Base-by-base conservation (phyloP, 2,113 vertebrate genomes). In the Indicator maculatus region DNA sequence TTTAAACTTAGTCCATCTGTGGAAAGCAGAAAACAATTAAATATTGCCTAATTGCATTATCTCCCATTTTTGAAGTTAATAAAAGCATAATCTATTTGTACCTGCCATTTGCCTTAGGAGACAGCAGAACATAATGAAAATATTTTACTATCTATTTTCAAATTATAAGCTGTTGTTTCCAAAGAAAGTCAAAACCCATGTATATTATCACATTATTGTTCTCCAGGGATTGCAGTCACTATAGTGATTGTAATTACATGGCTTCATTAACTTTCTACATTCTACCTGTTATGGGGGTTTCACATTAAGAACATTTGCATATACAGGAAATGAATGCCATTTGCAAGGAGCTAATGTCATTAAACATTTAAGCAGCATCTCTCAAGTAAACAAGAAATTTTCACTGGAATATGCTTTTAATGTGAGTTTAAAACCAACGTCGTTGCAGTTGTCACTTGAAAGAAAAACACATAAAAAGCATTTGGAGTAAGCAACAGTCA, bases 241-340 rank as follows among this genome's bases (percentile, higher is more conserved):
- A 98, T 98, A 98, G 98, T 97, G 98, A 98, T 98, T 96, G 97
- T 98, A 99, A 99, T 99, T 99, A 98, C 98, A 98, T 98, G 98
- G 98, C 98, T 98, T 99, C 98, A 99, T 99, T 99, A 99, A 98
- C 98, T 98, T 98, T 98, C 98, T 97, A 96, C 97, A 97, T 98
- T 98, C 97, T 98, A 98, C 97, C 97, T 98, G 98, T 98, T 98
- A 98, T 98, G 97, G 97, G 97, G 94, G 96, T 96, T 97, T 97
- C 97, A 97, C 98, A 98, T 98, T 98, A 98, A 97, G 96, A 97
- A 97, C 97, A 99, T 99, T 98, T 98, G 98, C 98, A 99, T 98
- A 98, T 97, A 97, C 96, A 98, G 98, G 98, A 99, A 99, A 98
- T 98, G 96, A 99, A 98, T 96, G 89, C 93, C 70, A 63, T 98